A percentile compares a stretch with the other conserved stretches of the same genome.
Evolutionary conservation across 2,888 invertebrate genomes (phyloP).

Genomic region (Petrolisthes cinctipes): DNA sequence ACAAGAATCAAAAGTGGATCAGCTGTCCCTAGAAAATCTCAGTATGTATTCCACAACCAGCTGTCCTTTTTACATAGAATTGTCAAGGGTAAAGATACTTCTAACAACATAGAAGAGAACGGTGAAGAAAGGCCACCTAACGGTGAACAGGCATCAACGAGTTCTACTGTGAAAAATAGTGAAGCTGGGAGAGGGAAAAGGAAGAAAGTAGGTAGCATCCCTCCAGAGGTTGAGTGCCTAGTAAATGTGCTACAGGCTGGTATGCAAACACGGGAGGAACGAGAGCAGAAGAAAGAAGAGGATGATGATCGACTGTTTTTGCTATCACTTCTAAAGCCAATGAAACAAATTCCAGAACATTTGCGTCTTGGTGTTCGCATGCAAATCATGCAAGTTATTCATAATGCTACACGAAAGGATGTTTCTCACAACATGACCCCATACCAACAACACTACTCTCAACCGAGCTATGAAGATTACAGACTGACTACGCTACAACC

Average conservation of each 20-base stretch:
- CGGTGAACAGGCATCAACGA: constrained; percentile 20
- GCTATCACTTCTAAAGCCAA: constrained; percentile 31
- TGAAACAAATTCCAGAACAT: constrained; percentile 37
- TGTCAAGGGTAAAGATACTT: constrained; percentile 26
- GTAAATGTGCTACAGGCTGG: constrained; percentile 29
- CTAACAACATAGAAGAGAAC: constrained; percentile 26
- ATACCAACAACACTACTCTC: constrained; percentile 9
- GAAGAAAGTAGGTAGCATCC: constrained; percentile 24
- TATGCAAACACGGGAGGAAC: constrained; percentile 29
- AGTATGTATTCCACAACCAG: constrained; percentile 33
- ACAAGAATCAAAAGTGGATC: constrained; percentile 20
- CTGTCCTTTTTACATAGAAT: constrained; percentile 27
- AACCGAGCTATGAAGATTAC: constrained; percentile 11
- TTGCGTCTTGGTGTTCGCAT: constrained; percentile 41
- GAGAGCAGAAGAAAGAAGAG: constrained; percentile 21
- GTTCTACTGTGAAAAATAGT: constrained; percentile 12
- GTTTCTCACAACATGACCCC: constrained; percentile 17
- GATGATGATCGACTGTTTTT: constrained; percentile 44
- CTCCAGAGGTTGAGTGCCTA: constrained; percentile 34
- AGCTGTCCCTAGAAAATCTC: constrained; percentile 30
- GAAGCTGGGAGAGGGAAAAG: constrained; percentile 29
- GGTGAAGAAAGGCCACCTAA: constrained; percentile 30
- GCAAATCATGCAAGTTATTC: constrained; percentile 37
- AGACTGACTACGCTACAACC: neutral
- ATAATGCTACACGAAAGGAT: constrained; percentile 29